Conservation (phyloP, 2,797 vertebrate species). For the Lutjanus campechanus region DNA sequence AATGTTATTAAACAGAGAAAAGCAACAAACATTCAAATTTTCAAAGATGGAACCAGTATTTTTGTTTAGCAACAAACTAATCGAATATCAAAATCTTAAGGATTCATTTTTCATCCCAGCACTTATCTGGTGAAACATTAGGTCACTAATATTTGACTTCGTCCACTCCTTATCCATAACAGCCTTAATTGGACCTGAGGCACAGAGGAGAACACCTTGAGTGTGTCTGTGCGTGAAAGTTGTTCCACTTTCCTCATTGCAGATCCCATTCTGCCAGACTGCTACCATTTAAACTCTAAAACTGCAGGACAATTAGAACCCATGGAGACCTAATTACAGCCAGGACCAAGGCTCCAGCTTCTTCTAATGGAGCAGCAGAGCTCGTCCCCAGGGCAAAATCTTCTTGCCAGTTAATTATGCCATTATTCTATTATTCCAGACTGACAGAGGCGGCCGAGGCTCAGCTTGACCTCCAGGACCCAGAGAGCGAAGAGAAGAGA, state of each 20-base stretch:
- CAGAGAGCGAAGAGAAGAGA: constrained; percentile 55
- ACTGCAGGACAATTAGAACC: constrained; percentile 83
- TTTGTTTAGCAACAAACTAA: too few relatives aligned
- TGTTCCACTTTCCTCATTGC: constrained; percentile 29
- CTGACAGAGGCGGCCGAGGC: constrained; percentile 56
- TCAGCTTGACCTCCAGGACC: constrained; percentile 74
- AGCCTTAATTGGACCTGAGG: constrained; percentile 44
- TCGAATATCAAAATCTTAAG: too few relatives aligned
- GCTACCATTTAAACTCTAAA: constrained; percentile 67
- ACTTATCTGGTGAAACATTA: too few relatives aligned
- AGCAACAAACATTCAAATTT: too few relatives aligned
- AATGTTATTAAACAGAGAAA: too few relatives aligned
- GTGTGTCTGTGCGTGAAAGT: neutral
- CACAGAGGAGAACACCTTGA: constrained; percentile 21
- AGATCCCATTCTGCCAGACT: constrained; percentile 56
- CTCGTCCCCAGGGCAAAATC: constrained; percentile 73
- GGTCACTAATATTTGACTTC: neutral
- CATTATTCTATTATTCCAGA: constrained; percentile 85
- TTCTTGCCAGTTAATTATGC: constrained; percentile 83
- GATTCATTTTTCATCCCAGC: too few relatives aligned
- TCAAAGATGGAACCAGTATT: too few relatives aligned
- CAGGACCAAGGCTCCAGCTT: constrained; percentile 67
- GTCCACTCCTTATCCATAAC: constrained; percentile 24
- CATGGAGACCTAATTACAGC: constrained; percentile 84
- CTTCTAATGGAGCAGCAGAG: constrained; percentile 75